Conservation (phyloP, 1,140 invertebrate genomes). For the Melitaea cinxia region DNA sequence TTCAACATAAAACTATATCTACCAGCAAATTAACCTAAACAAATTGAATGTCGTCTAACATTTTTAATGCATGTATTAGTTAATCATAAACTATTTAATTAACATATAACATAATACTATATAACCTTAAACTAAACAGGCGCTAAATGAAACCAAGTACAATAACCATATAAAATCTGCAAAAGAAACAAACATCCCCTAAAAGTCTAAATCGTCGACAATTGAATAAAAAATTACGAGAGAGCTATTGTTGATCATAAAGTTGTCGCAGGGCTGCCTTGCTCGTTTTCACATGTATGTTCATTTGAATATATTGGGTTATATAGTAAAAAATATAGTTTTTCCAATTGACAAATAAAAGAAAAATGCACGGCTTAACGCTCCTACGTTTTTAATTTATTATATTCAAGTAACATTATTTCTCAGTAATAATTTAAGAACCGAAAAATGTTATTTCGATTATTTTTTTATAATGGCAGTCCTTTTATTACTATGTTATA, state of each 20-base stretch:
- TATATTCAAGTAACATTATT: too few relatives aligned
- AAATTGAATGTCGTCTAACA: constrained; percentile 11
- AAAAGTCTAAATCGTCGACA: not conserved
- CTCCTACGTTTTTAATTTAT: too few relatives aligned
- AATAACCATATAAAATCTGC: constrained; percentile 3
- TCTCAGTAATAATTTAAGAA: too few relatives aligned
- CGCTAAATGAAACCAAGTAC: constrained; percentile 15
- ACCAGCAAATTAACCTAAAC: constrained; percentile 27
- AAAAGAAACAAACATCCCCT: not conserved
- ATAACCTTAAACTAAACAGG: constrained; percentile 43
- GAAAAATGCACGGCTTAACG: too few relatives aligned
- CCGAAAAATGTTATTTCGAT: too few relatives aligned
- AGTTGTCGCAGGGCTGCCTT: not conserved
- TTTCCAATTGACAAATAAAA: too few relatives aligned
- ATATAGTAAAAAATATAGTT: too few relatives aligned
- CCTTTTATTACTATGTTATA: not conserved
- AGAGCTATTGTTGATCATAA: not conserved
- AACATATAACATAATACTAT: not conserved
- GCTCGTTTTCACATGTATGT: too few relatives aligned
- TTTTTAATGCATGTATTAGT: constrained; percentile 19
- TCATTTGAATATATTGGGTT: too few relatives aligned
- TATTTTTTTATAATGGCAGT: not conserved
- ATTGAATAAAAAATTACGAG: not conserved
- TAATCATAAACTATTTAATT: constrained; percentile 13
- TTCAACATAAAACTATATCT: constrained; percentile 36